These are phyloP conservation scores for Enteromius trimaculatus DNA, from an alignment of 2,797 vertebrate species.

Conservation along the genomic window DNA sequence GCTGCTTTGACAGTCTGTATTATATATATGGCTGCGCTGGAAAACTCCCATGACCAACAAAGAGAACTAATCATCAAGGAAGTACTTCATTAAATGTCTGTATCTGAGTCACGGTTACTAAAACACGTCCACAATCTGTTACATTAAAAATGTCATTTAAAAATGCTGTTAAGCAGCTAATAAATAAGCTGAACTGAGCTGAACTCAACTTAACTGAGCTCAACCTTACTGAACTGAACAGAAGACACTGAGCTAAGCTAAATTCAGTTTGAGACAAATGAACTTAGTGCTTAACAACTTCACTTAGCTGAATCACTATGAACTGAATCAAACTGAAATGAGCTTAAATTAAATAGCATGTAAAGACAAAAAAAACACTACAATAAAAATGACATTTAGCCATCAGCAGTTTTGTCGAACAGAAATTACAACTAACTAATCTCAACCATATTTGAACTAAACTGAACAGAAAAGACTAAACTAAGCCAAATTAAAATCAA, in stretches of 20 bases:
- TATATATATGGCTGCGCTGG: constrained; percentile 26
- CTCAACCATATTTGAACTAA: neutral
- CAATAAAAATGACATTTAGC: neutral
- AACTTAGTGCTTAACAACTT: neutral
- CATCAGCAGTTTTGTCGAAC: neutral
- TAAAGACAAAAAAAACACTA: neutral
- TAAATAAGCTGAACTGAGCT: neutral
- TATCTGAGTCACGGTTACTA: neutral
- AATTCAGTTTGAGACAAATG: neutral
- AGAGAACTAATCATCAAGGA: constrained; percentile 26
- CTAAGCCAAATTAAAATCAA: neutral
- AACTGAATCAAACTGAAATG: neutral
- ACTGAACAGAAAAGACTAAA: neutral
- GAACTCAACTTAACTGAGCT: neutral
- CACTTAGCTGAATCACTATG: neutral
- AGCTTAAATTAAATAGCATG: neutral
- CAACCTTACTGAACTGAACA: neutral
- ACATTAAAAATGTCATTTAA: neutral
- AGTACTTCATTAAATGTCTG: constrained; percentile 20
- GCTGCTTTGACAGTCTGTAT: constrained; percentile 33
- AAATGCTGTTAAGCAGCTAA: neutral
- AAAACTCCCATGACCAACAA: constrained; percentile 13
- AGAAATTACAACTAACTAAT: neutral
- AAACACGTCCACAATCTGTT: neutral
- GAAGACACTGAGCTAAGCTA: neutral